Conservation (phyloP, 2,113 vertebrate genomes). For the Charina bottae region DNA sequence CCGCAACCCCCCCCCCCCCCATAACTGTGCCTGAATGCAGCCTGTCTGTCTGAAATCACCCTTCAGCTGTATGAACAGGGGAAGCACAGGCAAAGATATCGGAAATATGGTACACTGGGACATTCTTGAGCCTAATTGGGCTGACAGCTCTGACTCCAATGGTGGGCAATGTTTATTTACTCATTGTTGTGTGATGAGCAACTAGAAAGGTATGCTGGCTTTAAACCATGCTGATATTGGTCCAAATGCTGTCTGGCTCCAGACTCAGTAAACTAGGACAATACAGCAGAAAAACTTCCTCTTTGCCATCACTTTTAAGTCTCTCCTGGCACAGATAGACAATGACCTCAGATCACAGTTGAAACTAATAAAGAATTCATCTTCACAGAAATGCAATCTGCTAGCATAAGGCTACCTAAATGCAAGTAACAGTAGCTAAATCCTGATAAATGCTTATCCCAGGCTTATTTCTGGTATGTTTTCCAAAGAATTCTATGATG, state of each 20-base stretch:
- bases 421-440: conserved; percentile 68
- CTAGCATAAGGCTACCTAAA: conserved; percentile 70
- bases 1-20: conserved; percentile 63
- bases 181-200: conserved; percentile 86
- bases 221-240: conserved; percentile 74
- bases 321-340: conserved; percentile 72
- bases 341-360: conserved; percentile 75
- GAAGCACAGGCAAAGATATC: conserved; percentile 75
- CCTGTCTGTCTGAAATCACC: conserved; percentile 74
- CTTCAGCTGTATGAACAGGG: conserved; percentile 61
- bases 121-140: conserved; percentile 80
- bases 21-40: conserved; percentile 68
- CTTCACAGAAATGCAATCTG: conserved; percentile 76
- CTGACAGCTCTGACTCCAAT: conserved; percentile 83
- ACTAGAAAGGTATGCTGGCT: conserved; percentile 83
- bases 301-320: conserved; percentile 77
- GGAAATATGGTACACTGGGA: conserved; percentile 64
- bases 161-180: conserved; percentile 83
- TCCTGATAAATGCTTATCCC: conserved; percentile 73
- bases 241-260: conserved; percentile 84
- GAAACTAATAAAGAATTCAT: conserved; percentile 74
- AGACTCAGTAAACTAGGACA: conserved; percentile 77
- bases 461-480: conserved; percentile 60
- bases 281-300: conserved; percentile 90
- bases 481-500: conserved; percentile 61